Evolutionary conservation across 2,888 invertebrate genomes (phyloP), one percentile per base, ranked within the genome.

Genomic region (Timandra comae): DNA sequence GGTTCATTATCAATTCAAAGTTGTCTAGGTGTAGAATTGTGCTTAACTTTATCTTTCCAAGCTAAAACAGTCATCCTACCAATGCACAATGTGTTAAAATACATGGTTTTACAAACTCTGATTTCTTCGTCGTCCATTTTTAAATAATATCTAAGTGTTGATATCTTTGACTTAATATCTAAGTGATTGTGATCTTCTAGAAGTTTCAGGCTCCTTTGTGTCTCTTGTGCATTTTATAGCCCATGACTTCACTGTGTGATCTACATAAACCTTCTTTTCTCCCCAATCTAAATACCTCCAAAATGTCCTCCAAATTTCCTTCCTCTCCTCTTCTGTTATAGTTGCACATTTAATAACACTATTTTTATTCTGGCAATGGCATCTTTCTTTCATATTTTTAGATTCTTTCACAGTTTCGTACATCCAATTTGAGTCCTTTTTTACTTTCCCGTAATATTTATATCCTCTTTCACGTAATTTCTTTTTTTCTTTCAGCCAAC

Each of bases 21-120:
- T 30, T 40, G 16, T 27, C 13, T 33, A 13, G 35, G 30, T 11
- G 2, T 30, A 8, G 24, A 30, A 22, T 29, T 12, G 12, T 35
- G 7, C 30, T 33, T 33, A 12, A 35, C 16, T 35, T 40, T 35
- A 10, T 35, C 20, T 30, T 40, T 40, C 35, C 35, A 40, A 8
- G 23, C 29, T 13, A 40, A 12, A 9, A 40, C 35, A 30, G 35
- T 30, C 35, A 40, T 39, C 30, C 31, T 12, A 11, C 41, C 41
- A 25, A 38, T 33, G 25, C 8, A 19, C 22, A 41, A 26, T n/a
- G 33, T 40, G 9, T 41, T 38, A 12, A 41, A 19, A 33, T 16
- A 38, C 32, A 38, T 33, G 12, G 35, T 35, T 38, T 37, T 41
- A 9, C 41, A 38, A 3, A 38, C 35, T 24, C 26, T 39, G 7